Percentiles rank a stretch among this genome's conserved stretches.
Evolutionary conservation across 2,888 invertebrate genomes (phyloP).

Genomic region (Antitype chi): DNA sequence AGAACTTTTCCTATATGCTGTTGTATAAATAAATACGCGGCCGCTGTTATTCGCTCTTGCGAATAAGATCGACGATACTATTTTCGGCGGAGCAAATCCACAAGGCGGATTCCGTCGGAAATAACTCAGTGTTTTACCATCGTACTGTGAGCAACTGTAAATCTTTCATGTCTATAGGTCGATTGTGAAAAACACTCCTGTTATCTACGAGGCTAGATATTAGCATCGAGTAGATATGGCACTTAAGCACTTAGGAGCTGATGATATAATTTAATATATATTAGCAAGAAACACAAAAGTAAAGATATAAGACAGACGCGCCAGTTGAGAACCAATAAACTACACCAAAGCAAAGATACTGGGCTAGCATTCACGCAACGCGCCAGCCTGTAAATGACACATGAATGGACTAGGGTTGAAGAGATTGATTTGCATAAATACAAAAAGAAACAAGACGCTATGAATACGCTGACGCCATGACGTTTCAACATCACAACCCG

Average conservation of each 20-base stretch:
- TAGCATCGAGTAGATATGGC: constrained; percentile 70
- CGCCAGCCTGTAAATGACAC: constrained; percentile 69
- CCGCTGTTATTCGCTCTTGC: constrained; percentile 81
- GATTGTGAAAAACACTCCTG: constrained; percentile 84
- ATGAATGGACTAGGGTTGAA: constrained; percentile 68
- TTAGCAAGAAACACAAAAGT: constrained; percentile 60
- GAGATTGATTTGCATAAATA: constrained; percentile 68
- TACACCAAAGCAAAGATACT: constrained; percentile 47
- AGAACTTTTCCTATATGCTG: constrained; percentile 76
- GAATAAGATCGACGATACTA: constrained; percentile 89
- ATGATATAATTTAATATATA: constrained; percentile 70
- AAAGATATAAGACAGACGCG: constrained; percentile 68
- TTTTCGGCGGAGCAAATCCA: constrained; percentile 87
- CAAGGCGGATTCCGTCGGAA: constrained; percentile 88
- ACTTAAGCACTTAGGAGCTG: constrained; percentile 70
- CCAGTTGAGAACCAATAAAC: constrained; percentile 51
- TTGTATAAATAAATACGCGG: constrained; percentile 82
- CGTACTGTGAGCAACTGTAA: constrained; percentile 79
- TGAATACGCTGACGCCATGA: constrained; percentile 43
- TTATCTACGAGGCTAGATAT: constrained; percentile 73
- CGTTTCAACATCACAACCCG: constrained; percentile 48
- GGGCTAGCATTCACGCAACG: constrained; percentile 49
- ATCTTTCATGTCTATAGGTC: constrained; percentile 84
- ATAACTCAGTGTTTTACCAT: constrained; percentile 86
- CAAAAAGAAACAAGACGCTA: constrained; percentile 57